Evolutionary conservation across 1,140 invertebrate genomes (phyloP).

Genomic region (Eupristina koningsbergeri): DNA sequence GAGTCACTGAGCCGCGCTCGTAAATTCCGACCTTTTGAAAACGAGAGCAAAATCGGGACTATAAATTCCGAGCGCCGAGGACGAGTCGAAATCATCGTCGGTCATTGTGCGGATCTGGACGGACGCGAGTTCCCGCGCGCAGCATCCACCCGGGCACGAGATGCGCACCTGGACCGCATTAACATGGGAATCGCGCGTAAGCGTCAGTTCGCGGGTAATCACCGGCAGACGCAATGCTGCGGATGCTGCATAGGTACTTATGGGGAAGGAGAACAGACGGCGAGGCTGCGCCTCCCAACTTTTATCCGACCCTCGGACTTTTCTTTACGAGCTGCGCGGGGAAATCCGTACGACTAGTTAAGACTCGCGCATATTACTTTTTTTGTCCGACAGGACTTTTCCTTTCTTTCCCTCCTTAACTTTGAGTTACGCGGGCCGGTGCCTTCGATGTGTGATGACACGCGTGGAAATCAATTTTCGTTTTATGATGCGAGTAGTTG

Average conservation of each 20-base stretch:
- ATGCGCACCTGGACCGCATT: slow-evolving; percentile 27
- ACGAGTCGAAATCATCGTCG: slow-evolving; percentile 23
- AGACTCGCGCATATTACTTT: not conserved
- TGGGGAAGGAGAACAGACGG: not conserved
- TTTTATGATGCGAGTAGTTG: not conserved
- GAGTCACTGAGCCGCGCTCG: not conserved
- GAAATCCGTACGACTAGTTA: slow-evolving; percentile 5
- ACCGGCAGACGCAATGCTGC: not conserved
- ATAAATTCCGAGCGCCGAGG: slow-evolving; percentile 7
- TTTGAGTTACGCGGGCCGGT: not conserved
- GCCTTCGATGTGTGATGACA: no score
- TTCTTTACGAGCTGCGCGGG: not conserved
- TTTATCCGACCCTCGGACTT: slow-evolving; percentile 25
- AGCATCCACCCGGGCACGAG: slow-evolving; percentile 24
- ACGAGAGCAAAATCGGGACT: not conserved
- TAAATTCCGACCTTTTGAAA: not conserved
- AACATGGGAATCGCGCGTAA: slow-evolving; percentile 34
- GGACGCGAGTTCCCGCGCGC: no score
- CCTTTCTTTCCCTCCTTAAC: not conserved
- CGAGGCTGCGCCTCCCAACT: not conserved
- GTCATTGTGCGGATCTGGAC: slow-evolving; percentile 28
- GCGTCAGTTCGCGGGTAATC: slow-evolving; percentile 23
- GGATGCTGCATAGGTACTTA: not conserved
- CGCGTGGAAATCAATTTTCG: not conserved
- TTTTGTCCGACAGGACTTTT: not conserved